A percentile compares a stretch with the other conserved stretches of the same genome.
phyloP scores from a whole-genome alignment of 2,888 invertebrate species.

The Chydorus sphaericus region DNA sequence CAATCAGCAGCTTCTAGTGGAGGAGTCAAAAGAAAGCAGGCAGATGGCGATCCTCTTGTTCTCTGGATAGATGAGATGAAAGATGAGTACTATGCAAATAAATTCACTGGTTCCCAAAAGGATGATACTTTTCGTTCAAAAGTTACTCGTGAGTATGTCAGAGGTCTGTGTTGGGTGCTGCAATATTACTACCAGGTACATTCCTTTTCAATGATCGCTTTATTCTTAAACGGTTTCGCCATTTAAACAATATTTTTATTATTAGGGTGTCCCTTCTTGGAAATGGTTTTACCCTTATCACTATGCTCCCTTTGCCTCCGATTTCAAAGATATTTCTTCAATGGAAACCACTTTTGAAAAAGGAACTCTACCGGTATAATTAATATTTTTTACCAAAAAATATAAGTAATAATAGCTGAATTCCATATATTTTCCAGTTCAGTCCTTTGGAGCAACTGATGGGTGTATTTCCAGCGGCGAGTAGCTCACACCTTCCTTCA shows the following conservation, averaged over 20 bases:
- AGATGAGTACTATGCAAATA: constrained; percentile 90
- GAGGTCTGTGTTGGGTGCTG: constrained; percentile 94
- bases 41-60: constrained; percentile 47
- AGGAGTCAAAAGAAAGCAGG: constrained; percentile 37
- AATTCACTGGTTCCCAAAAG: constrained; percentile 63
- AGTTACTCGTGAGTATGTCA: constrained; percentile 86
- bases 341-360: constrained; percentile 74
- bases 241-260: constrained; percentile 13
- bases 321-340: constrained; percentile 82
- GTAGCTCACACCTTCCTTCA: constrained; percentile 77
- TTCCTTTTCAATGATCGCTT: no score
- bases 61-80: constrained; percentile 95
- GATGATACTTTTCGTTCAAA: constrained; percentile 73
- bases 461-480: constrained; percentile 98
- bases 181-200: constrained; percentile 84
- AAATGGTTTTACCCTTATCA: constrained; percentile 99
- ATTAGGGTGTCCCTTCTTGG: constrained; percentile 89
- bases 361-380: constrained; percentile 70
- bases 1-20: not conserved
- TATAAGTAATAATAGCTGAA: not conserved
- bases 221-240: not conserved
- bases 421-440: constrained; percentile 49
- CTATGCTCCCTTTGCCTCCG: constrained; percentile 98
- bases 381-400: not conserved
- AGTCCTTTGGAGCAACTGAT: constrained; percentile 95